These are phyloP conservation scores for Lasiurus cinereus DNA, from an alignment of 2,113 vertebrate species.

Conservation along the genomic window DNA sequence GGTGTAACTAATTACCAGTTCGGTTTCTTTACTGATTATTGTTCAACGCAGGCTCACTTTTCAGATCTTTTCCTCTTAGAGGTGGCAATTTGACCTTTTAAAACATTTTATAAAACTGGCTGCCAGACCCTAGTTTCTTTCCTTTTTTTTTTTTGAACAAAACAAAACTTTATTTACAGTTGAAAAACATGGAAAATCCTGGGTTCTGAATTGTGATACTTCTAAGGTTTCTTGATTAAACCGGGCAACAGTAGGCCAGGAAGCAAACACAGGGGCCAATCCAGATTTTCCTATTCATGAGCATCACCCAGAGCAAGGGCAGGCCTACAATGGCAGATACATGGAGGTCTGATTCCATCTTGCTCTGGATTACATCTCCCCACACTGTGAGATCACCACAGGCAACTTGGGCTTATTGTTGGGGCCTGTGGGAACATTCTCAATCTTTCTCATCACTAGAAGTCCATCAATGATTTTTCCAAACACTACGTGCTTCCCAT, in stretches of 20 bases:
- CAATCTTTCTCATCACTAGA: slow-evolving; percentile 98
- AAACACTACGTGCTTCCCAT: slow-evolving; percentile 98
- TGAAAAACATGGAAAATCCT: slow-evolving; percentile 43
- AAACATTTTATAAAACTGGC: background rate
- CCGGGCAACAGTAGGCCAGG: background rate
- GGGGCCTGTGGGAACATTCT: slow-evolving; percentile 82
- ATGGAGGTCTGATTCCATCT: background rate
- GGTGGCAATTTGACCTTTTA: background rate
- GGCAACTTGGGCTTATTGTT: slow-evolving; percentile 98
- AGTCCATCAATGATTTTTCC: slow-evolving; percentile 98
- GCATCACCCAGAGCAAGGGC: background rate
- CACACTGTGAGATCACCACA: slow-evolving; percentile 93
- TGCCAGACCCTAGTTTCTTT: background rate
- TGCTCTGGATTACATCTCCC: slow-evolving; percentile 88
- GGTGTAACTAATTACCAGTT: background rate
- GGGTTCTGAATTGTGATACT: slow-evolving; percentile 62
- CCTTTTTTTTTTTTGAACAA: too few species aligned
- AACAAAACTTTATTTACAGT: slow-evolving; percentile 86
- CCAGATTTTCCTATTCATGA: slow-evolving; percentile 29
- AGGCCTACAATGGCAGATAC: slow-evolving; percentile 56
- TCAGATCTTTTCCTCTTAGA: background rate
- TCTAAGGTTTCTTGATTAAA: slow-evolving; percentile 62
- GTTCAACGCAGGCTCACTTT: background rate
- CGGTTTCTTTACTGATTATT: background rate
- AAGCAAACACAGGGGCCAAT: background rate